A percentile compares a stretch with the other conserved stretches of the same genome.
Evolutionary conservation across 2,888 invertebrate species (phyloP).

Genomic region (Cotesia congregata): DNA sequence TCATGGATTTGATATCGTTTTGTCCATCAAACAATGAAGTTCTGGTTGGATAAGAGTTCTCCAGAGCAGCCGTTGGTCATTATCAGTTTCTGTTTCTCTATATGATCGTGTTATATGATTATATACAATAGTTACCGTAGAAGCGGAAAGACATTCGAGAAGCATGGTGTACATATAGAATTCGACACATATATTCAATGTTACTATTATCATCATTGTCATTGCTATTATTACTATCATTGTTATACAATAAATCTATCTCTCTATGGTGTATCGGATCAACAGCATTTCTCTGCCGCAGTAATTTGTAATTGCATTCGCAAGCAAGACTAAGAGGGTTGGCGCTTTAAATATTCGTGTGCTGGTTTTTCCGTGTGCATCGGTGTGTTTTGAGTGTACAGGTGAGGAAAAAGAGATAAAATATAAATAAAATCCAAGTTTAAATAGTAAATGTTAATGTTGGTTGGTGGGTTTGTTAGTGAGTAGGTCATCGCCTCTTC

Average conservation of each 20-base stretch:
- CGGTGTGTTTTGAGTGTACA: background rate
- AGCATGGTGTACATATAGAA: too few relatives aligned
- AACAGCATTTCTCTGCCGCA: slow-evolving; percentile 40
- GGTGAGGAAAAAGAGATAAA: background rate
- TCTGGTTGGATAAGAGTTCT: background rate
- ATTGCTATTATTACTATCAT: too few relatives aligned
- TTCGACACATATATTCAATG: too few relatives aligned
- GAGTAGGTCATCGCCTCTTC: background rate
- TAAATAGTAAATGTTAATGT: slow-evolving; percentile 21
- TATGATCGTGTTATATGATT: background rate
- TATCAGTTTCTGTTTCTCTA: background rate
- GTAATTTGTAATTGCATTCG: slow-evolving; percentile 43
- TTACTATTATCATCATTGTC: too few relatives aligned
- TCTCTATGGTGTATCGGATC: slow-evolving; percentile 33
- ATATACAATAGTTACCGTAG: background rate
- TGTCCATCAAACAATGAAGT: background rate
- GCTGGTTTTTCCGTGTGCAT: background rate
- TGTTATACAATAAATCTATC: background rate
- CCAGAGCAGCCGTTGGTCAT: slow-evolving; percentile 11
- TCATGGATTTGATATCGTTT: background rate
- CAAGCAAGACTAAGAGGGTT: background rate
- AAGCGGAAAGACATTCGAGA: too few relatives aligned
- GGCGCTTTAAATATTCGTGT: background rate
- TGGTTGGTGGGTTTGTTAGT: slow-evolving; percentile 44
- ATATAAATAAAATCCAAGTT: slow-evolving; percentile 21